phyloP scores from a whole-genome alignment of 2,797 vertebrate species.

The Champsocephalus gunnari region DNA sequence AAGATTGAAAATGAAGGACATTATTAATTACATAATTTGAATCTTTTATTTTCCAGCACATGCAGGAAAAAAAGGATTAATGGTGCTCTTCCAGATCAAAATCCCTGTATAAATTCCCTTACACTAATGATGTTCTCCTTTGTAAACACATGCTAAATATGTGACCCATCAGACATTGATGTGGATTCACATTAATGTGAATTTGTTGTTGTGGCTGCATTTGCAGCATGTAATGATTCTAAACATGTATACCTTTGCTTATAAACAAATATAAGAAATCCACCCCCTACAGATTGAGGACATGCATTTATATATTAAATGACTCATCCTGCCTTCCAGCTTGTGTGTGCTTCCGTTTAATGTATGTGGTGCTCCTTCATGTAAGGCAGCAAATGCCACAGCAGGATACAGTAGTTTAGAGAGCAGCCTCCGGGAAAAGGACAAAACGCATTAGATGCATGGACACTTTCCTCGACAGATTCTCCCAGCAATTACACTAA shows the following conservation, averaged over 20 bases:
- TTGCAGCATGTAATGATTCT: constrained; percentile 2
- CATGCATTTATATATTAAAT: constrained; percentile 43
- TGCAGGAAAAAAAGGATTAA: not conserved
- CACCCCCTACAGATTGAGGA: constrained; percentile 24
- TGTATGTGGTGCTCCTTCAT: constrained; percentile 63
- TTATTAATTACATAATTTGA: not conserved
- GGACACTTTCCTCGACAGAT: constrained; percentile 66
- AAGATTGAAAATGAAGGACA: no score
- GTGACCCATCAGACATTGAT: not conserved
- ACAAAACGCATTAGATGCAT: constrained; percentile 72
- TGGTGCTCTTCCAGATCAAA: not conserved
- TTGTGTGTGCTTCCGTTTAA: constrained; percentile 41
- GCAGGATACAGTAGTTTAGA: constrained; percentile 47
- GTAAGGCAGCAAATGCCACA: constrained; percentile 58
- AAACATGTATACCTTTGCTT: not conserved
- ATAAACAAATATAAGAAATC: not conserved
- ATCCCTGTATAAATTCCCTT: not conserved
- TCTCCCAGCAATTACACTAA: constrained; percentile 53
- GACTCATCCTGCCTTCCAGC: constrained; percentile 57
- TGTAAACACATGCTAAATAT: constrained; percentile 39
- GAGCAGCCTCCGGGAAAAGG: constrained; percentile 61
- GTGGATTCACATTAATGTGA: constrained; percentile 1
- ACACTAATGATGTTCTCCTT: constrained; percentile 19
- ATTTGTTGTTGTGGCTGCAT: constrained; percentile 12
- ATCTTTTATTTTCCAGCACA: constrained; percentile 12